phyloP scores from a whole-genome alignment of 2,113 vertebrate genomes.

The Nasalis larvatus region DNA sequence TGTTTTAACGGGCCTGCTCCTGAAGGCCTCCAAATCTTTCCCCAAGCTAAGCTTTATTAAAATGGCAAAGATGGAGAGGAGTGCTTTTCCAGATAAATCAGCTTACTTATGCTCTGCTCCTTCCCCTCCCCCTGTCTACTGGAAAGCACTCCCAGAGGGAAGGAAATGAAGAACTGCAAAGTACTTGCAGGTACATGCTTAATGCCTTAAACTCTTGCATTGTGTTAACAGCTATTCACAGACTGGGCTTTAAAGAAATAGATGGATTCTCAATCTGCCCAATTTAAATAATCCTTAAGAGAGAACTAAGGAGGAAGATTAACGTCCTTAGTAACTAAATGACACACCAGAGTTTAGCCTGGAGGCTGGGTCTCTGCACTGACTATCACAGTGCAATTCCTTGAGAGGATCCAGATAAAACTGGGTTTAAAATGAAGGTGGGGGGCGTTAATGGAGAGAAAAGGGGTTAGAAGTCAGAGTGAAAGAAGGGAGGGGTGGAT shows the following conservation, averaged over 20 bases:
- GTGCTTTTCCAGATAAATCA: slow-evolving; percentile 78
- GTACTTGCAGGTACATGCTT: slow-evolving; percentile 78
- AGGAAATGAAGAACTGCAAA: slow-evolving; percentile 79
- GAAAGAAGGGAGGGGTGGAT: background rate
- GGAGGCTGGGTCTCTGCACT: slow-evolving; percentile 24
- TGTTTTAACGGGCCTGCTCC: slow-evolving; percentile 72
- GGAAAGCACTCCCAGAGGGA: slow-evolving; percentile 75
- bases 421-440: background rate
- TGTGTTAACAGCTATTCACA: slow-evolving; percentile 79
- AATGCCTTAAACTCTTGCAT: slow-evolving; percentile 75
- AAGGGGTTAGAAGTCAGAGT: background rate
- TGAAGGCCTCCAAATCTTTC: slow-evolving; percentile 69
- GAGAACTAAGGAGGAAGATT: slow-evolving; percentile 64
- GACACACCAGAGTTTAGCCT: slow-evolving; percentile 50
- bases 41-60: slow-evolving; percentile 79
- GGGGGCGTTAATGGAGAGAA: background rate
- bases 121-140: slow-evolving; percentile 35
- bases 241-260: slow-evolving; percentile 75
- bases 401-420: slow-evolving; percentile 31
- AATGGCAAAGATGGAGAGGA: slow-evolving; percentile 71
- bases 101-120: slow-evolving; percentile 58
- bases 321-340: slow-evolving; percentile 59
- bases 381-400: background rate
- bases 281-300: slow-evolving; percentile 74
- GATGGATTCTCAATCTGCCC: slow-evolving; percentile 74